Percentiles rank a stretch among this genome's conserved stretches.
Evolutionary conservation across 2,113 vertebrate species (phyloP).

Genomic region (Ochotona princeps): DNA sequence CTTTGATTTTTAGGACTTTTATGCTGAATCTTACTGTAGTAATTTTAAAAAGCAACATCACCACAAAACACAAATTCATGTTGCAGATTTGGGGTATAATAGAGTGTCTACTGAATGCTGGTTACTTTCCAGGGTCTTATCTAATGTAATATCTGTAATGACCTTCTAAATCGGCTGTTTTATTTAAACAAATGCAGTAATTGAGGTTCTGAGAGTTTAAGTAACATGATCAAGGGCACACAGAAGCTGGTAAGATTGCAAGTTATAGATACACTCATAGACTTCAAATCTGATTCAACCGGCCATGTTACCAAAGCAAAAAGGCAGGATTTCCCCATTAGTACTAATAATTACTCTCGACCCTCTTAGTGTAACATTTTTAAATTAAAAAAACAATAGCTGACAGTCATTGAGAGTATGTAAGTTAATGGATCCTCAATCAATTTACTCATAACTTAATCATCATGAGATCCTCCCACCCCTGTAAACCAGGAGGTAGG

Average conservation of each 20-base stretch:
- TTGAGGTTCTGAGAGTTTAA: background rate
- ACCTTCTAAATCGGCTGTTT: background rate
- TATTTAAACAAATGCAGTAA: conserved; percentile 32
- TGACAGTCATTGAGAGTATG: background rate
- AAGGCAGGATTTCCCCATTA: background rate
- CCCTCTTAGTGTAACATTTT: background rate
- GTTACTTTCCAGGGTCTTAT: background rate
- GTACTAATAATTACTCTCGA: conserved; percentile 20
- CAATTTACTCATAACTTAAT: background rate
- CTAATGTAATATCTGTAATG: conserved; percentile 24
- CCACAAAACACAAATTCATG: conserved; percentile 26
- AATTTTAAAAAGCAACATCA: conserved; percentile 57
- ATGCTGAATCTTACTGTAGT: conserved; percentile 58
- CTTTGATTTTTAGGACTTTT: conserved; percentile 56
- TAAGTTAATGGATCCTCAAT: background rate
- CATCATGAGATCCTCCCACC: background rate
- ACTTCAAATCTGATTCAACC: background rate
- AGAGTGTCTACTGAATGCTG: background rate
- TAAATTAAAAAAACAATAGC: conserved; percentile 35
- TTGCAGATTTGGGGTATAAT: background rate
- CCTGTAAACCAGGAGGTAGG: background rate
- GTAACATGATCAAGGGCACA: background rate
- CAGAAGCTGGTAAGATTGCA: background rate
- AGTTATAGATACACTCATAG: background rate
- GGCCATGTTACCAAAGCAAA: background rate